Conservation (phyloP, 1,140 invertebrate genomes). For the Zophobas morio region DNA sequence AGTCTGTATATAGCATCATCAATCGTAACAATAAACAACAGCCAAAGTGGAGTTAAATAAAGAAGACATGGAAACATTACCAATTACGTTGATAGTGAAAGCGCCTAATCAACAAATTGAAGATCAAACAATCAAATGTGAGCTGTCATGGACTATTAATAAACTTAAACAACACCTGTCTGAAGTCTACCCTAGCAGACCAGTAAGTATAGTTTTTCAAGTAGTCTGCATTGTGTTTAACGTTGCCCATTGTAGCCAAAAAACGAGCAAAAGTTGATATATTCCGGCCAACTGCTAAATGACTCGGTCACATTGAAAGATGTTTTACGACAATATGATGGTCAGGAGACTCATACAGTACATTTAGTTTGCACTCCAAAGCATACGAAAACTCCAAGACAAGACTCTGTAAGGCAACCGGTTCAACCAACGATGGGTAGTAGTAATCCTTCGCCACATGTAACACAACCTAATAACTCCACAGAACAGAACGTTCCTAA, state of each 20-base stretch:
- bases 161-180: conserved; percentile 87
- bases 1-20: conserved; percentile 45
- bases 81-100: conserved; percentile 85
- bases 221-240: neutral
- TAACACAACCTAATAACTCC: conserved; percentile 13
- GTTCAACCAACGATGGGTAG: conserved; percentile 19
- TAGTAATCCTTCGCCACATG: neutral
- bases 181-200: conserved; percentile 90
- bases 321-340: conserved; percentile 82
- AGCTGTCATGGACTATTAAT: conserved; percentile 87
- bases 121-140: conserved; percentile 87
- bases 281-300: conserved; percentile 88
- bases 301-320: conserved; percentile 86
- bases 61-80: conserved; percentile 67
- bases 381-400: conserved; percentile 49
- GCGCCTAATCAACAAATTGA: conserved; percentile 91
- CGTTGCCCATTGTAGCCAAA: conserved; percentile 74
- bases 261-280: conserved; percentile 90
- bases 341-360: conserved; percentile 81
- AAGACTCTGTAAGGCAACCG: conserved; percentile 8
- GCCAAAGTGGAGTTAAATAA: conserved; percentile 52
- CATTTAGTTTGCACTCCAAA: conserved; percentile 83
- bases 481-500: conserved; percentile 56
- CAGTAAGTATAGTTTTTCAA: conserved; percentile 74
- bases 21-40: conserved; percentile 20